A percentile compares a stretch with the other conserved stretches of the same genome.
These are phyloP conservation scores for Hemaris fuciformis DNA, from an alignment of 2,888 invertebrate species.

Conservation along the genomic window DNA sequence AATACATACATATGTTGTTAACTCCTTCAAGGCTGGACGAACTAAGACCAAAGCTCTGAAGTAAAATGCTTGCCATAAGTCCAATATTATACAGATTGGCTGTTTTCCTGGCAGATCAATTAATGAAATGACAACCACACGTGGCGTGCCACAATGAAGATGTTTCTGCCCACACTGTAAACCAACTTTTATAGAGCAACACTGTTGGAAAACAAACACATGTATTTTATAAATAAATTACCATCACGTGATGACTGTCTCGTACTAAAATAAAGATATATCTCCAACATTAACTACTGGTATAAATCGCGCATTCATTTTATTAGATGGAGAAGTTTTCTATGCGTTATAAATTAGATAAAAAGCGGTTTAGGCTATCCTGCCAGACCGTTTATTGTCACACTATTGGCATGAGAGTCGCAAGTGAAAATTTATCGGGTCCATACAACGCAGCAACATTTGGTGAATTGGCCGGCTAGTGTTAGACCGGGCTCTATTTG, in stretches of 20 bases:
- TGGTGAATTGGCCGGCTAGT: constrained; percentile 51
- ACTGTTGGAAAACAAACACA: neutral
- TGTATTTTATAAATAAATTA: constrained; percentile 3
- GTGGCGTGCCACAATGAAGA: neutral
- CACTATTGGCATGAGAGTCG: constrained; percentile 49
- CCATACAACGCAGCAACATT: constrained; percentile 53
- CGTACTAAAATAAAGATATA: constrained; percentile 2
- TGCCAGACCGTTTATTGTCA: constrained; percentile 42
- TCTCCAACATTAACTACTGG: neutral
- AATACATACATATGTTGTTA: too few species aligned
- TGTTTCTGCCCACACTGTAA: constrained; percentile 3
- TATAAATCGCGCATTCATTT: constrained; percentile 1
- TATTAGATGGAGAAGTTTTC: constrained; percentile 8
- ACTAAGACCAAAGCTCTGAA: too few species aligned
- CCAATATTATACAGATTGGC: neutral
- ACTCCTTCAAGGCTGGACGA: too few species aligned
- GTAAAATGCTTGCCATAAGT: too few species aligned
- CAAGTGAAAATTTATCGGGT: constrained; percentile 51
- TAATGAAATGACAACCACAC: neutral
- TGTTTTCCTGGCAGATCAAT: neutral
- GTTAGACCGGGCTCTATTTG: constrained; percentile 51
- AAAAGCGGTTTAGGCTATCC: constrained; percentile 33
- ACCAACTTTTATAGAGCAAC: neutral
- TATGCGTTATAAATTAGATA: constrained; percentile 24
- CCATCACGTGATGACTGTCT: neutral